Conservation (phyloP, 2,113 vertebrate genomes). For the Brachyhypopomus gauderio region DNA sequence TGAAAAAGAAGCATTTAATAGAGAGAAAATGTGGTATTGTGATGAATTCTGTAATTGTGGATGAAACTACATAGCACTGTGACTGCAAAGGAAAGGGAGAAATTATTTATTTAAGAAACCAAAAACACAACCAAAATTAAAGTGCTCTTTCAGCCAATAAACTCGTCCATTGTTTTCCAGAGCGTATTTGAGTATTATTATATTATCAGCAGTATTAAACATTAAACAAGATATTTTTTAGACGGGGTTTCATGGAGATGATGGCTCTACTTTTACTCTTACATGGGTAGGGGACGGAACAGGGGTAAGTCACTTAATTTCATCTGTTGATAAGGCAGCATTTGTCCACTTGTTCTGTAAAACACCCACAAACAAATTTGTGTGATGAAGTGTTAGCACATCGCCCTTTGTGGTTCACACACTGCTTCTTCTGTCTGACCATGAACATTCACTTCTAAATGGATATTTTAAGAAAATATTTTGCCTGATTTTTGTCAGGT, state of each 20-base stretch:
- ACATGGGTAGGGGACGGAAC: slow-evolving; percentile 79
- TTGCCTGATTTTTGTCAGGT: slow-evolving; percentile 61
- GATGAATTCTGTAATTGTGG: too few species aligned
- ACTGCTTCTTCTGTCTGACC: neutral
- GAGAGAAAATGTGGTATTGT: too few species aligned
- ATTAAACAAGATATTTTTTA: slow-evolving; percentile 45
- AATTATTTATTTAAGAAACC: too few species aligned
- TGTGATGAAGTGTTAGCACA: neutral
- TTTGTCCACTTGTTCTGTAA: neutral
- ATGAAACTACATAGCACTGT: too few species aligned
- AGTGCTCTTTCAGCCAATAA: neutral
- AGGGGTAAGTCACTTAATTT: slow-evolving; percentile 66
- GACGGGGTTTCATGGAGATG: slow-evolving; percentile 78
- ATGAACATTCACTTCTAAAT: neutral
- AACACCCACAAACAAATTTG: neutral
- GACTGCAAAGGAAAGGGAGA: too few species aligned
- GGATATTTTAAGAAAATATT: neutral
- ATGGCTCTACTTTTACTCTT: slow-evolving; percentile 75
- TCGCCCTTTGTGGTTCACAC: neutral
- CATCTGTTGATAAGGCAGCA: neutral
- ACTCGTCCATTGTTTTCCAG: neutral
- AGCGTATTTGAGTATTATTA: neutral
- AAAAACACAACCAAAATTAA: neutral
- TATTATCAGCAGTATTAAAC: neutral
- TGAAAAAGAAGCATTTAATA: too few species aligned